Evolutionary conservation across 2,113 vertebrate genomes (phyloP).

Genomic region (Platysteira castanea): DNA sequence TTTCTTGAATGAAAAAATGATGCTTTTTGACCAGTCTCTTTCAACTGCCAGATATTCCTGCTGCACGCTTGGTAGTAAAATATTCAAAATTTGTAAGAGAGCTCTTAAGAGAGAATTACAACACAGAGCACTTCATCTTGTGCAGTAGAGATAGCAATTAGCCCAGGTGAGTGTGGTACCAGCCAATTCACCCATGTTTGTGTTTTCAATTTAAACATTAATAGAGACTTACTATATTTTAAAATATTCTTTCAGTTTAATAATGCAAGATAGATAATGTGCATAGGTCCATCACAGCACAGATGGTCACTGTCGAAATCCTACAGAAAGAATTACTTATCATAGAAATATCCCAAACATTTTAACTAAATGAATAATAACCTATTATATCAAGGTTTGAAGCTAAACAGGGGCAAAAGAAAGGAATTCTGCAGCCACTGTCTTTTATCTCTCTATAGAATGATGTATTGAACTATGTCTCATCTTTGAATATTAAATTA

Average conservation of each 20-base stretch:
- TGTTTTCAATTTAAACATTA: background rate
- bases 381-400: background rate
- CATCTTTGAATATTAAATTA: background rate
- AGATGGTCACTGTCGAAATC: background rate
- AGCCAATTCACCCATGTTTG: background rate
- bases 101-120: background rate
- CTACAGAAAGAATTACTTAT: background rate
- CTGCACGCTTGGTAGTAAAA: background rate
- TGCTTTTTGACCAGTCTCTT: background rate
- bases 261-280: background rate
- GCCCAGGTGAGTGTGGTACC: background rate
- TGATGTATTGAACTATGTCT: background rate
- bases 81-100: background rate
- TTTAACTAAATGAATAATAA: background rate
- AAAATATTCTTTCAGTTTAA: background rate
- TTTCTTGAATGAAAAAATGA: background rate
- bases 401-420: background rate
- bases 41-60: background rate
- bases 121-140: background rate
- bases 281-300: background rate
- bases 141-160: background rate
- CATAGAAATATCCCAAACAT: background rate
- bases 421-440: background rate
- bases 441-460: background rate
- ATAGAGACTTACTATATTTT: background rate